phyloP scores from a whole-genome alignment of 2,113 vertebrate species.

The Dromas ardeola region DNA sequence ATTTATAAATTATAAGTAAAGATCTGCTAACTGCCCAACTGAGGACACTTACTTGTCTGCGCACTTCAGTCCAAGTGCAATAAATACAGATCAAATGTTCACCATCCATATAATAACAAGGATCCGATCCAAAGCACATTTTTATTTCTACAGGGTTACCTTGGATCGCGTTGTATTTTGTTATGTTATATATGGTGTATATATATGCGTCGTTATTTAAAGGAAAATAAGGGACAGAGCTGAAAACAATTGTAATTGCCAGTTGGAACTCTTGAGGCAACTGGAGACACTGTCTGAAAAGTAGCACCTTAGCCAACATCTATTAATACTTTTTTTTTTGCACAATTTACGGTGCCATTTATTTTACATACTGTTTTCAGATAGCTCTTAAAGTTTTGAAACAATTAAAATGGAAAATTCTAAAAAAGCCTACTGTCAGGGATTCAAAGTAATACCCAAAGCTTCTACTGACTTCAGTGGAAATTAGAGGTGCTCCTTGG shows the following conservation, averaged over 20 bases:
- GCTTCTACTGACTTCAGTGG: background rate
- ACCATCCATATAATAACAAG: background rate
- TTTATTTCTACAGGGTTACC: slow-evolving; percentile 18
- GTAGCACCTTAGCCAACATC: background rate
- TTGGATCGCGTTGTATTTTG: background rate
- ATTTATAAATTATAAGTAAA: slow-evolving; percentile 50
- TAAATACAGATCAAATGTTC: slow-evolving; percentile 53
- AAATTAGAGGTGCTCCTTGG: background rate
- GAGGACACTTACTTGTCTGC: slow-evolving; percentile 14
- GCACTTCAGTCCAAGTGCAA: background rate
- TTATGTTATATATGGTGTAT: background rate
- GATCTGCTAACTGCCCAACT: slow-evolving; percentile 37
- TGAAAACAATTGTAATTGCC: background rate
- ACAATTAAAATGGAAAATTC: background rate
- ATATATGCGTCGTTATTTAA: background rate
- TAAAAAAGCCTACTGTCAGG: background rate
- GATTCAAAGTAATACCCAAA: background rate
- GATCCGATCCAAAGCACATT: slow-evolving; percentile 6
- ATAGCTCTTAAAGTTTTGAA: background rate
- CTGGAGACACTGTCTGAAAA: background rate
- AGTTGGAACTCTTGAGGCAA: background rate
- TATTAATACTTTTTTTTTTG: background rate
- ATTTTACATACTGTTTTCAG: background rate
- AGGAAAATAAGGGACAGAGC: background rate
- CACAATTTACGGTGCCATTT: background rate